Evolutionary conservation across 2,888 invertebrate species (phyloP).

Genomic region (Agrotis segetum): DNA sequence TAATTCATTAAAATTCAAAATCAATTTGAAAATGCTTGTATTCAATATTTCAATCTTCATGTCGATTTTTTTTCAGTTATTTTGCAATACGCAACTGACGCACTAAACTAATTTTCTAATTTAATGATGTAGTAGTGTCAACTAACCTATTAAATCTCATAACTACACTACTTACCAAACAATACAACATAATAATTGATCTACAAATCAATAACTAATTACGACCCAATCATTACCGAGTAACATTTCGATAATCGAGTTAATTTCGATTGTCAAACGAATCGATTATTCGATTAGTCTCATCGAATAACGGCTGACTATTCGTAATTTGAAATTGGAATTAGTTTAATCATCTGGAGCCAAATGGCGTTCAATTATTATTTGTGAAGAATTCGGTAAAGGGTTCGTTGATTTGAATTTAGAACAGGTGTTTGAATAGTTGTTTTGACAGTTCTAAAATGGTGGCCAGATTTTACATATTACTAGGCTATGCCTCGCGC

Average conservation of each 20-base stretch:
- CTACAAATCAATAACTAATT: conserved; percentile 42
- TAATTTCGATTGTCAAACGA: conserved; percentile 64
- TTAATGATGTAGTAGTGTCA: no score
- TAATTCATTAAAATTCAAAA: no score
- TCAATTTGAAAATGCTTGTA: no score
- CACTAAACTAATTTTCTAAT: no score
- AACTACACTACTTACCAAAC: background rate
- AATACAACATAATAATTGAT: background rate
- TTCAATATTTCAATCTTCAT: no score
- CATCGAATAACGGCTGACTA: conserved; percentile 63
- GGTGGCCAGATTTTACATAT: background rate
- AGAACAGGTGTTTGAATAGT: conserved; percentile 65
- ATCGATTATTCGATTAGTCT: conserved; percentile 63
- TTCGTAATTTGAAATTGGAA: conserved; percentile 78
- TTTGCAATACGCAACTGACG: no score
- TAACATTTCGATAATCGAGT: conserved; percentile 59
- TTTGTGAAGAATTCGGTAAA: conserved; percentile 59
- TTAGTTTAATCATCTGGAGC: conserved; percentile 63
- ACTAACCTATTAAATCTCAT: background rate
- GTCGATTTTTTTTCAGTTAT: no score
- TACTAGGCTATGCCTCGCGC: no score
- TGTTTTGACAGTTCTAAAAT: conserved; percentile 53
- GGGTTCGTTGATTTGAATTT: conserved; percentile 63
- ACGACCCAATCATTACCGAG: conserved; percentile 51
- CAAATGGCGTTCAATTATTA: conserved; percentile 64